Base-by-base conservation (phyloP, 2,888 invertebrate genomes). In the Hyppa rectilinea region DNA sequence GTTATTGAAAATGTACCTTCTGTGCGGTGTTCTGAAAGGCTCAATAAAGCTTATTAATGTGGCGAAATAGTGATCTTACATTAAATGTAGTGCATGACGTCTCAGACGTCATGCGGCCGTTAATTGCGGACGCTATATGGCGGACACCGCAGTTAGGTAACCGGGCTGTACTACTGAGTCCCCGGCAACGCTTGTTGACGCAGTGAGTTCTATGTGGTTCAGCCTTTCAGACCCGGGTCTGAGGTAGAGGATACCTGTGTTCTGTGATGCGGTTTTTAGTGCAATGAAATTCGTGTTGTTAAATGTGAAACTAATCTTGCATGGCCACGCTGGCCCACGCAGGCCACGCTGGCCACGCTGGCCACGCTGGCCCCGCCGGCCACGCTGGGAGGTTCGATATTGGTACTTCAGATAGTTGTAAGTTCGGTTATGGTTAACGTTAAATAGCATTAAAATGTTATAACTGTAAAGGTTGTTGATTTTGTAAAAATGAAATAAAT, bases 401-500 rank as follows among this genome's bases (percentile, higher is more conserved):
- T 14, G 26, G 45, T 43, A 64, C 74, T 76, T 55, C 36, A 59
- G n/a, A 1, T 77, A 78, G 47, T 26, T 67, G 23, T 74, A 73
- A 73, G 71, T 34, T 59, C 63, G 73, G 82, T 73, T 64, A 67
- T 58, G 81, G 73, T 72, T n/a, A 64, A 45, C 52, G 61, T 71
- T 81, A 72, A 53, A 29, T 80, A 76, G 71, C 49, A 50, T 50
- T 75, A 76, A 64, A 53, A 68, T 68, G 80, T 78, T 78, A 62
- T 75, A 77, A 71, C 75, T 80, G 77, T 59, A 73, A 73, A 74
- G 85, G 84, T 88, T 89, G 89, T 89, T 89, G 89, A 88, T 84
- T 89, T 88, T 89, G 85, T 87, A 85, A 80, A 87, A 85, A 78
- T 71, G 55, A 56, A 87, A 79, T 85, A 85, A 84, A 87, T 78